These are phyloP conservation scores for Caenorhabditis uteleia DNA, from an alignment of 2,888 invertebrate genomes.

Conservation along the genomic window DNA sequence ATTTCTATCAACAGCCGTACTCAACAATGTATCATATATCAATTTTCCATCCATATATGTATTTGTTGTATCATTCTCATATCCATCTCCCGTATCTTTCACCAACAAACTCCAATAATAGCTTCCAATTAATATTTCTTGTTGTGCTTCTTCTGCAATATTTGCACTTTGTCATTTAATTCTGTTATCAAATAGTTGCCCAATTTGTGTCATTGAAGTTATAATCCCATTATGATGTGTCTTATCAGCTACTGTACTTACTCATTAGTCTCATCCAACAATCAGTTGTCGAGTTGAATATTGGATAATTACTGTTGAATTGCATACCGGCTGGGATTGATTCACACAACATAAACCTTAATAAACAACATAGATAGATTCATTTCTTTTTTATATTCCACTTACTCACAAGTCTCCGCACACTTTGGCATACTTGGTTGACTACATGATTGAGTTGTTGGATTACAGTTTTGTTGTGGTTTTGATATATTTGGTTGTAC, in stretches of 20 bases:
- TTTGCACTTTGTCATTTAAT: too few species aligned
- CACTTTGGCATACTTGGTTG: constrained; percentile 38
- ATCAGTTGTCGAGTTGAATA: constrained; percentile 44
- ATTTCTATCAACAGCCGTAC: constrained; percentile 47
- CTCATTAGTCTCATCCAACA: constrained; percentile 55
- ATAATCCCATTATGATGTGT: too few species aligned
- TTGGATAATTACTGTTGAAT: constrained; percentile 36
- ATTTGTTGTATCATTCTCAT: constrained; percentile 38
- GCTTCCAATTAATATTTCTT: constrained; percentile 86
- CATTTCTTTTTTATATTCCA: neutral
- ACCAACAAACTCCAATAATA: constrained; percentile 90
- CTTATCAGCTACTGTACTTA: too few species aligned
- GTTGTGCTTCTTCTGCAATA: constrained; percentile 76
- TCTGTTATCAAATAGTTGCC: too few species aligned
- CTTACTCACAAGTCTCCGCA: constrained; percentile 52
- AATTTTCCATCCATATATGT: constrained; percentile 37
- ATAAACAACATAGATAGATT: neutral
- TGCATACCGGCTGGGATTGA: constrained; percentile 44
- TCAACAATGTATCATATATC: constrained; percentile 52
- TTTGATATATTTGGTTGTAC: constrained; percentile 47
- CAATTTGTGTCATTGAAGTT: too few species aligned
- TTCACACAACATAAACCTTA: constrained; percentile 49
- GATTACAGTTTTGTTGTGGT: constrained; percentile 6
- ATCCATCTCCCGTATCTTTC: constrained; percentile 74
- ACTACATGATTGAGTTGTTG: constrained; percentile 13